Base-by-base conservation (phyloP, 2,113 vertebrate genomes). In the Shinisaurus crocodilurus region DNA sequence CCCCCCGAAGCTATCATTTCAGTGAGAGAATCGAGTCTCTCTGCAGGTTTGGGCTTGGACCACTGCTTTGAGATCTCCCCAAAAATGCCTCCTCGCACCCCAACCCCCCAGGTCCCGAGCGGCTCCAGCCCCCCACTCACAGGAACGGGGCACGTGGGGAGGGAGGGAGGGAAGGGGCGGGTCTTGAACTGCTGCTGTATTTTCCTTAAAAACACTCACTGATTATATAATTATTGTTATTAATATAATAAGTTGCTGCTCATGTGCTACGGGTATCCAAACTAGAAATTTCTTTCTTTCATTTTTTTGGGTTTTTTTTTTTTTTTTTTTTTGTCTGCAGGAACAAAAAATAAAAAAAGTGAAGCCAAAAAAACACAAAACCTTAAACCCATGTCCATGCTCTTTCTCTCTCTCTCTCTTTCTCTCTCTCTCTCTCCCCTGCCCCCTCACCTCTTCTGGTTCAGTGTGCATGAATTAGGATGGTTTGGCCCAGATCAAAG, bases 131-230 rank as follows among this genome's bases (percentile, higher is more conserved):
- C 77, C 29, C 60, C 54, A 20, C 81, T 37, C 34, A 34, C 2
- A 86, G 48, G 15, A 48, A 25, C 63, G 32, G 43, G 18, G 27
- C 27, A 48, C n/a, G n/a, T n/a, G 18, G 18, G 34, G 16, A 1
- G 54, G 54, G 40, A 43, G 5, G 2, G 23, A 57, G 57, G 25
- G n/a, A n/a, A n/a, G 85, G 81, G 92, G 88, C 80, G 92, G 91
- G 93, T 48, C 85, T 92, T 88, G 10, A 88, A 80, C 87, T 94
- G 94, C 90, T 95, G 91, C 93, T 95, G 87, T 75, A 5, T 93
- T 93, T 93, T 92, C 87, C 92, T 94, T 93, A 95, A 88, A 90
- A 45, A n/a, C 92, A 63, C 89, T 29, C 70, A n/a, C 85, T 93
- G 65, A 79, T 92, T 45, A 54, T 45, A 54, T 40, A n/a, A 57